phyloP scores from a whole-genome alignment of 2,797 vertebrate genomes.

The Uromys caudimaculatus region DNA sequence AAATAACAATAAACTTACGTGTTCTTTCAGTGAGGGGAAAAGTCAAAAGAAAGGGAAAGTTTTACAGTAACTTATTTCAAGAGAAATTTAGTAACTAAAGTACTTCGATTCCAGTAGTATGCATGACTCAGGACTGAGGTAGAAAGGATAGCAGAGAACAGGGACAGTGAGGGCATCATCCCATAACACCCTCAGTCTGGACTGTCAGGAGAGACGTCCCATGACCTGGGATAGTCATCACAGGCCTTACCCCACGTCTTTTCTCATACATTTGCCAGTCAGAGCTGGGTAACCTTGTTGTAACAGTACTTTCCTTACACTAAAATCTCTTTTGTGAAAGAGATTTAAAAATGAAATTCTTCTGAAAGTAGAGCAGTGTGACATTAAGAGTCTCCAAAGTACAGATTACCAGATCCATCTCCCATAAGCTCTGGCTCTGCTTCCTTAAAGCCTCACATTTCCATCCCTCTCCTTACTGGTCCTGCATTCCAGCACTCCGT shows the following conservation, averaged over 20 bases:
- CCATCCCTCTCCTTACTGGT: background rate
- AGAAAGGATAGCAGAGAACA: background rate
- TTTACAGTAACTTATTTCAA: background rate
- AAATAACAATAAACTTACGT: constrained; percentile 2
- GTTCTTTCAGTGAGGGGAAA: background rate
- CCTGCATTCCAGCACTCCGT: background rate
- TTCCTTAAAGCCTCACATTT: background rate
- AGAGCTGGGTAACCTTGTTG: background rate
- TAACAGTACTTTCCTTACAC: constrained; percentile 9
- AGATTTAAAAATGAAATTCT: constrained; percentile 23
- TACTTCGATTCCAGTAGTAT: background rate
- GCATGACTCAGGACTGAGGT: background rate
- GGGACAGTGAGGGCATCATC: no score
- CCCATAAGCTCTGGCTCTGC: background rate
- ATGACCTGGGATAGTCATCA: background rate
- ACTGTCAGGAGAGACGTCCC: background rate
- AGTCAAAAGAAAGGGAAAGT: background rate
- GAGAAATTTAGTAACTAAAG: background rate
- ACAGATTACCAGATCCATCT: background rate
- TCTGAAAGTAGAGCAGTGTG: constrained; percentile 16
- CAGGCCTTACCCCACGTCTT: background rate
- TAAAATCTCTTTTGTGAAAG: constrained; percentile 39
- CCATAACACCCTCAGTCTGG: background rate
- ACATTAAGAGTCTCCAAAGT: constrained; percentile 22
- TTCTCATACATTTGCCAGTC: background rate